Evolutionary conservation across 2,888 invertebrate species (phyloP), one percentile per base, ranked within the genome.

Genomic region (Tiphia femorata): DNA sequence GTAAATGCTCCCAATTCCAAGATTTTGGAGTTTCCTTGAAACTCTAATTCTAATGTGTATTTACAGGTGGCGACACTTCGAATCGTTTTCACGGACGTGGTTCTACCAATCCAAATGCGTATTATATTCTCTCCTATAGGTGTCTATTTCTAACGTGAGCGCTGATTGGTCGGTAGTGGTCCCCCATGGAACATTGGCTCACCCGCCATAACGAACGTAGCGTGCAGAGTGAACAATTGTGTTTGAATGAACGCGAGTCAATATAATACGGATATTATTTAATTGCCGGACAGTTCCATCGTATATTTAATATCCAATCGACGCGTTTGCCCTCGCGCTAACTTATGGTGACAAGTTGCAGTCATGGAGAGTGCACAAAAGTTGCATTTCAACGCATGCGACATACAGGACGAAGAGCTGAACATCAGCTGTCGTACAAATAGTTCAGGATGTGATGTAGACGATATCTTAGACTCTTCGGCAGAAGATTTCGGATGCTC

Each of bases 391-490:
- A 79, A 80, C 63, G 77, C 76, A 27, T 78, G 78, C 67, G 81
- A 81, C 62, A 76, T 80, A 57, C 81, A 79, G 64, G 86, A 87
- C 57, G 87, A 87, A 59, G 87, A 87, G 80, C 80, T 88, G 67
- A 88, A 87, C 59, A 85, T 85, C 71, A 88, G 88, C 84, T 77
- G 78, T 72, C 80, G 78, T 30, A 78, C 76, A 12, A 78, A 74
- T 53, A 86, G 85, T 68, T 88, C 89, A 54, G 86, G 86, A 64
- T 87, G 88, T 84, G 89, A 90, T 82, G 86, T 89, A 84, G 88
- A 89, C 78, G 88, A 88, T 78, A 84, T 85, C 20, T 88, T 88
- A 73, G 89, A 89, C 75, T 86, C 88, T 75, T 88, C 88, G 67
- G 86, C 86, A 53, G 89, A 86, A 44, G 84, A 87, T 81, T 83